Base-by-base conservation (phyloP, 2,113 vertebrate species). In the Mirza zaza region DNA sequence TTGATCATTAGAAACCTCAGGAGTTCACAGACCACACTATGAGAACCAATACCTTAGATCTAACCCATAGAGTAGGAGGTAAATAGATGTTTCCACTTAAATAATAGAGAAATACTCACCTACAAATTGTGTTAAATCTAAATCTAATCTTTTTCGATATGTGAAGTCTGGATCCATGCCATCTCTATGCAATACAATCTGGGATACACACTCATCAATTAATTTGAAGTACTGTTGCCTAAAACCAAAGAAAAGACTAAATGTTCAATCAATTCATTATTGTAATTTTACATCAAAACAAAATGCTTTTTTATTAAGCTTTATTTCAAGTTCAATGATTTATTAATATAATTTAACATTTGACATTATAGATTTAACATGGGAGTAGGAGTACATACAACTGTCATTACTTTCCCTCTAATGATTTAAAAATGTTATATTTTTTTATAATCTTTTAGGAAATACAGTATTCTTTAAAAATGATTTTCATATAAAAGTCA, bases 201-300 rank as follows among this genome's bases (percentile, higher is more conserved):
- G 99, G 94, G 99, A 99, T 42, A 99, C 98, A 90, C 99, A 99
- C 80, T 99, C 99, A 76, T 99, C 99, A 96, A 99, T 99, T 98
- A 99, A 98, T 98, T 99, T 99, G 98, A 99, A 99, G 98, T 99
- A 99, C 91, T 99, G 99, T 52, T 99, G 99, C 98, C 99, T 99
- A 97, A 96, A 97, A 79, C 79, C 18, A 85, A 92, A 93, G 59
- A 98, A n/a, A 97, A 48, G 12, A 98, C 12, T 63, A 15, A 97
- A 70, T 71, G 32, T 21, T 85, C 12, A 94, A 27, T 59, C n/a
- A 91, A 15, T 48, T 85, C 36, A 91, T 25, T 73, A 80, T 6
- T 59, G 18, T 55, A 95, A 81, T 11, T 79, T 79, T 29, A 92
- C 1, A 83, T 25, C 34, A 84, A 75, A 95, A 77, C 2, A 96